phyloP scores from a whole-genome alignment of 1,140 invertebrate species.

The Gryon sp. region DNA sequence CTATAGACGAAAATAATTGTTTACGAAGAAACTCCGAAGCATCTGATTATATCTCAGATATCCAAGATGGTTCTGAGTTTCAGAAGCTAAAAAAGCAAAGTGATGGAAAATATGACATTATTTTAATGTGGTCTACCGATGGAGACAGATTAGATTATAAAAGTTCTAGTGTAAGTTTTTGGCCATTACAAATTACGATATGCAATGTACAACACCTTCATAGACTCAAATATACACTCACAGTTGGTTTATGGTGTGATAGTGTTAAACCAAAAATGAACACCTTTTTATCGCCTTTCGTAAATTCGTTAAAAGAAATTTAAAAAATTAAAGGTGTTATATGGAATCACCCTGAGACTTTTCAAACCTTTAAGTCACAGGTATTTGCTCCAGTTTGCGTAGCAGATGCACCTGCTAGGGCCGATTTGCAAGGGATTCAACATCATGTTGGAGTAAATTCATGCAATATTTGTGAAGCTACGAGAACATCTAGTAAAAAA shows the following conservation, averaged over 20 bases:
- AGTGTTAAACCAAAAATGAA: slow-evolving; percentile 3
- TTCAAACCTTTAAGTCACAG: slow-evolving; percentile 22
- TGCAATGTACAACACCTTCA: not conserved
- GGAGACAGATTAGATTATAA: not conserved
- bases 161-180: not conserved
- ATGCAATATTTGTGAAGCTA: slow-evolving; percentile 63
- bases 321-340: slow-evolving; percentile 45
- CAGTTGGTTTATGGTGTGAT: not conserved
- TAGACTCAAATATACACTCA: not conserved
- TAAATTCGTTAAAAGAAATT: not conserved
- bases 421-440: slow-evolving; percentile 59
- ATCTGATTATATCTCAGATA: not conserved
- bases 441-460: slow-evolving; percentile 44
- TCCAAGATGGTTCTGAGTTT: not conserved
- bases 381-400: slow-evolving; percentile 53
- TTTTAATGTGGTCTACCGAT: not conserved
- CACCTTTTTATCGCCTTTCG: slow-evolving; percentile 45
- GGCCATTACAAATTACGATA: not conserved
- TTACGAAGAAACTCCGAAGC: too few species aligned
- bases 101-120: not conserved
- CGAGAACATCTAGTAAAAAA: slow-evolving; percentile 5
- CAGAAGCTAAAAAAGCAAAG: not conserved
- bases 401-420: slow-evolving; percentile 59
- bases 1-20: not conserved
- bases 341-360: slow-evolving; percentile 50